These are phyloP conservation scores for Apogon talboti DNA, from an alignment of 2,797 vertebrate species.

Conservation along the genomic window DNA sequence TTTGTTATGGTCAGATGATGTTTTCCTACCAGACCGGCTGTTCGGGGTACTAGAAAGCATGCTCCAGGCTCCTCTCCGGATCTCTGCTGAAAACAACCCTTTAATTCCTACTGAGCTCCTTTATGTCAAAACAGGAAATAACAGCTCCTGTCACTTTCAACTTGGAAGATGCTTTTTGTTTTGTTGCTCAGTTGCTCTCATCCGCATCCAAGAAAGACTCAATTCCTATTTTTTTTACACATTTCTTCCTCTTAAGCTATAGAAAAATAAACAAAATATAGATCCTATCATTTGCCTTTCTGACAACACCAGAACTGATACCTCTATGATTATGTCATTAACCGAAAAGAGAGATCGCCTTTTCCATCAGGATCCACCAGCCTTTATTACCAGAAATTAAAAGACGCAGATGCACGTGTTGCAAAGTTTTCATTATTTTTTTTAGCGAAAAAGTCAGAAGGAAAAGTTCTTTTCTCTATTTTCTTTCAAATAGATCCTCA, in stretches of 20 bases:
- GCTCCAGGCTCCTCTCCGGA: slow-evolving; percentile 22
- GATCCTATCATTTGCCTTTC: slow-evolving; percentile 2
- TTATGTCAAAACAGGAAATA: slow-evolving; percentile 23
- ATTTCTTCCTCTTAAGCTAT: slow-evolving; percentile 4
- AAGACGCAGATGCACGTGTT: slow-evolving; percentile 18
- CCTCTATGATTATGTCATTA: not conserved
- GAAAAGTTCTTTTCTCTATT: slow-evolving; percentile 8
- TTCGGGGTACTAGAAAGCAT: slow-evolving; percentile 28
- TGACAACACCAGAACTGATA: slow-evolving; percentile 7
- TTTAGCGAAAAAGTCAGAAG: slow-evolving; percentile 17
- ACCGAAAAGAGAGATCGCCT: slow-evolving; percentile 9
- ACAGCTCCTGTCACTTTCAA: slow-evolving; percentile 20
- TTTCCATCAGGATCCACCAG: not conserved
- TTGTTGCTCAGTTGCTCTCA: slow-evolving; percentile 5
- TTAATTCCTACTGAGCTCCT: slow-evolving; percentile 25
- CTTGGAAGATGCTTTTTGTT: slow-evolving; percentile 14
- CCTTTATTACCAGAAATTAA: slow-evolving; percentile 7
- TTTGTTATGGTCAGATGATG: slow-evolving; percentile 32
- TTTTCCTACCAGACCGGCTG: slow-evolving; percentile 48
- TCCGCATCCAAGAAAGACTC: not conserved
- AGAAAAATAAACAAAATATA: slow-evolving; percentile 13
- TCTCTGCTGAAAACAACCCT: slow-evolving; percentile 20
- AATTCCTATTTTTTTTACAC: not conserved
- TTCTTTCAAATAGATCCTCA: slow-evolving; percentile 8
- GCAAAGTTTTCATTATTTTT: slow-evolving; percentile 17